Percentiles rank a stretch among this genome's conserved stretches.
Evolutionary conservation across 2,113 vertebrate genomes (phyloP).

Genomic region (Indicator maculatus): DNA sequence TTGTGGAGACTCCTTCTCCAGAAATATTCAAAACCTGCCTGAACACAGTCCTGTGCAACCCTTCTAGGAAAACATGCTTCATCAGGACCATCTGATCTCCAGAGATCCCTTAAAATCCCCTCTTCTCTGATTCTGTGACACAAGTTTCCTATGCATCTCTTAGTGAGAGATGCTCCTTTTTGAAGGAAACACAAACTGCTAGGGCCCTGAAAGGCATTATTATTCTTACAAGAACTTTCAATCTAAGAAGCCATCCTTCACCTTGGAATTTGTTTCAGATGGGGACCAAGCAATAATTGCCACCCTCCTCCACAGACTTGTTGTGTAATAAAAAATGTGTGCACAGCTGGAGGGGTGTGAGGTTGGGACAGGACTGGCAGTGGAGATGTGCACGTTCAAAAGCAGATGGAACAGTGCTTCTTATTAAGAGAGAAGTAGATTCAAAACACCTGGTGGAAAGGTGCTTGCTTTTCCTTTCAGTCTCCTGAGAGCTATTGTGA

Average conservation of each 20-base stretch:
- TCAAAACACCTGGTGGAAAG: conserved; percentile 66
- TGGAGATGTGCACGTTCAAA: conserved; percentile 40
- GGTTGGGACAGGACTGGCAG: not conserved
- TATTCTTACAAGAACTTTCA: conserved; percentile 56
- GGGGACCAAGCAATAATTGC: conserved; percentile 16
- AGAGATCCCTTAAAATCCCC: not conserved
- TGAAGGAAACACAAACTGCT: conserved; percentile 35
- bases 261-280: conserved; percentile 64
- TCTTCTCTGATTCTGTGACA: not conserved
- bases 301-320: not conserved
- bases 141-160: not conserved
- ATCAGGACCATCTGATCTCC: not conserved
- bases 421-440: conserved; percentile 60
- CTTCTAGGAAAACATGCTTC: not conserved
- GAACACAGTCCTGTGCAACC: not conserved
- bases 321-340: conserved; percentile 56
- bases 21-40: not conserved
- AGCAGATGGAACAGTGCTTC: conserved; percentile 61
- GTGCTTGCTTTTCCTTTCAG: conserved; percentile 13
- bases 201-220: conserved; percentile 29
- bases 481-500: not conserved
- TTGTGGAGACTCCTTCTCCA: not conserved
- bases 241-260: conserved; percentile 49
- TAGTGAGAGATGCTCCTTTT: not conserved
- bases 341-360: conserved; percentile 36